Conservation (phyloP, 2,113 vertebrate species). For the Syrmaticus mikado region DNA sequence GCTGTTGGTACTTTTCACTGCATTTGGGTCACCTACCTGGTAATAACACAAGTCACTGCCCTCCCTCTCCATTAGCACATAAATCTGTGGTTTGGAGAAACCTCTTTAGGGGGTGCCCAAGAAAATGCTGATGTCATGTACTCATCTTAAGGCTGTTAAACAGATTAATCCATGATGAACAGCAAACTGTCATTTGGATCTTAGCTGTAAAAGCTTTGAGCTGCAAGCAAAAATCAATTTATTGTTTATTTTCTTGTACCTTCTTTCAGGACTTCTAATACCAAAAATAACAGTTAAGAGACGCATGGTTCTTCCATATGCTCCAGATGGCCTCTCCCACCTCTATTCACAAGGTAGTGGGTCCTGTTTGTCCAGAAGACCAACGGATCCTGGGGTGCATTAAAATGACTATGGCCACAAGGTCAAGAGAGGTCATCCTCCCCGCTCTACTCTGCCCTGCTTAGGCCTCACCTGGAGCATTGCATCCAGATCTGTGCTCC, state of each 20-base stretch:
- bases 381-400: no score
- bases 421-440: no score
- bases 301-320: background rate
- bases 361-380: no score
- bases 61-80: background rate
- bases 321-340: background rate
- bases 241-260: background rate
- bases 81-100: background rate
- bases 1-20: background rate
- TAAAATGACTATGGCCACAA: no score
- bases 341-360: background rate
- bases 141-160: background rate
- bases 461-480: no score
- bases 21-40: background rate
- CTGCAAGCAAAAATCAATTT: background rate
- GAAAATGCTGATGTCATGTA: background rate
- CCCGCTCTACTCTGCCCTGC: no score
- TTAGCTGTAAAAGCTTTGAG: background rate
- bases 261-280: background rate
- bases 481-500: no score
- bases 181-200: background rate
- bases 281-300: background rate
- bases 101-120: background rate
- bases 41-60: rapidly evolving
- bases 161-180: background rate